Percentiles rank a stretch among this genome's conserved stretches.
phyloP scores from a whole-genome alignment of 2,888 invertebrate genomes.

The Drosophila mettleri region DNA sequence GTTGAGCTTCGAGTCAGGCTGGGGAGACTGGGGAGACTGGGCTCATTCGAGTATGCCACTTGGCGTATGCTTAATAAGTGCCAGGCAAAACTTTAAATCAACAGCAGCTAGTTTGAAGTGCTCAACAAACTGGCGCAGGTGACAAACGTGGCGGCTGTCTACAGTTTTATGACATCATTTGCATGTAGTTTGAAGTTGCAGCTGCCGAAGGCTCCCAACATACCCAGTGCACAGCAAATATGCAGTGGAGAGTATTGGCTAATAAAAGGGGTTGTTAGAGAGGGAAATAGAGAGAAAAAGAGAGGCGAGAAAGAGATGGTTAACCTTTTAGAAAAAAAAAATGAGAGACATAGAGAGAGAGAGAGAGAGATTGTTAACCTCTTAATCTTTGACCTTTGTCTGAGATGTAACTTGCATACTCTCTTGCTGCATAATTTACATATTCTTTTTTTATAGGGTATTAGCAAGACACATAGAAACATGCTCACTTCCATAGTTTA shows the following conservation, averaged over 20 bases:
- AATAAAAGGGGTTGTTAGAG: background rate
- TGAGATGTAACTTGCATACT: background rate
- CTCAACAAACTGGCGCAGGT: conserved; percentile 53
- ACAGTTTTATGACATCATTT: conserved; percentile 66
- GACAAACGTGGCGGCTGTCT: conserved; percentile 28
- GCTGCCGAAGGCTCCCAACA: conserved; percentile 34
- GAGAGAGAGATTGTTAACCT: background rate
- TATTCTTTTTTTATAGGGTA: background rate
- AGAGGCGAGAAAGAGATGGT: background rate
- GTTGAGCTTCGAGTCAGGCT: background rate
- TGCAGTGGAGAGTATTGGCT: background rate
- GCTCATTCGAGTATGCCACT: conserved; percentile 32
- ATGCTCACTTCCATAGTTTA: conserved; percentile 40
- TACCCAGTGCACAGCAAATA: background rate
- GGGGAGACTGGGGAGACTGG: conserved; percentile 3
- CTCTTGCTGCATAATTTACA: background rate
- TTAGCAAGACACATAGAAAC: background rate
- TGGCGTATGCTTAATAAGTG: conserved; percentile 52
- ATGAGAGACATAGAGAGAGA: no score
- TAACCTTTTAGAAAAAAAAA: no score
- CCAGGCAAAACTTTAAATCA: conserved; percentile 49
- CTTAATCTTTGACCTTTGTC: background rate
- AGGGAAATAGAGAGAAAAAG: no score
- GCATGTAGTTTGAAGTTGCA: conserved; percentile 62
- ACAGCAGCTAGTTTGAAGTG: conserved; percentile 44